Evolutionary conservation across 2,113 vertebrate genomes (phyloP), one percentile per base, ranked within the genome.

Genomic region (Pterophyllum scalare): DNA sequence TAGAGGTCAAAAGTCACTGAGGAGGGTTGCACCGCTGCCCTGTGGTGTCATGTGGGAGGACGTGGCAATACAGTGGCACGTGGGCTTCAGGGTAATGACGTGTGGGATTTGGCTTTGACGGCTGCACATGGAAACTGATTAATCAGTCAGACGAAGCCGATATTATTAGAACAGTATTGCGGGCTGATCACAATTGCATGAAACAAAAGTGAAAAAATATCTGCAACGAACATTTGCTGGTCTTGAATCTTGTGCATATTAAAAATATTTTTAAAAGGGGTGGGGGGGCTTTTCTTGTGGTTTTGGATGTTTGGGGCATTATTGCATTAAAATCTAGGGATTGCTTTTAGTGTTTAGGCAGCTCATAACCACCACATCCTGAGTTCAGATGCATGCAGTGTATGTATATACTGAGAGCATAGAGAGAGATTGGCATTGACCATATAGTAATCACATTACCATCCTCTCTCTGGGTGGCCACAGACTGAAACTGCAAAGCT

Each of bases 1-100:
- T 22, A 79, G 59, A 88, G 88, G 82, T 92, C 80, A 88, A 13
- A 84, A 20, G 85, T 85, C 81, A 33, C 61, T 35, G 46, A 81
- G 28, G 85, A 83, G 31, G 67, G 43, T 62, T 62, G 20, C 20
- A 59, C 26, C 9, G 2, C 81, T 75, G 67, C 22, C 43, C 67
- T 38, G 31, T 22, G 40, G 22, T 49, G 62, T 78, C 83, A 57
- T 15, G 14, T 75, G 77, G 82, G 82, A 78, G 77, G 74, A 57
- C 28, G n/a, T n/a, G 7, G 31, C 56, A 35, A 28, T 49, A 57
- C 78, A 15, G 54, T 13, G 22, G 2, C 65, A 59, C 24, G 3
- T 76, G 60, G 26, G 17, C 33, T 38, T 20, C 17, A 26, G 3
- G 19, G 6, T 46, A 52, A 76, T 67, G 9, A 79, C 24, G n/a